These are phyloP conservation scores for Potamarius usumacintae DNA, from an alignment of 2,113 vertebrate species.

Conservation along the genomic window DNA sequence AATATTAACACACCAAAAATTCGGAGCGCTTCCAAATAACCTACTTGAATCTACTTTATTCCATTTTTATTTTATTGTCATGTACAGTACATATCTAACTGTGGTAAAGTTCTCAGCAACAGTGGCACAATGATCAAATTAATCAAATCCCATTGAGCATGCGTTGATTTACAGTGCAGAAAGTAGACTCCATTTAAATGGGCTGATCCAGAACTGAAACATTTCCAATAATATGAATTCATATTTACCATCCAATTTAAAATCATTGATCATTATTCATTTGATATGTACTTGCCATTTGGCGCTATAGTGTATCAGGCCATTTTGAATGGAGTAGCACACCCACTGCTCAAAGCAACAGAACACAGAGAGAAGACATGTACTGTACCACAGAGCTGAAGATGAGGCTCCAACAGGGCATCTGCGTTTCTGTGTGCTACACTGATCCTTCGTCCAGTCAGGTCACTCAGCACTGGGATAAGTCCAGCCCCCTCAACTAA, in stretches of 20 bases:
- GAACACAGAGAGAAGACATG: conserved; percentile 41
- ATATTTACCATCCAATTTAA: not conserved
- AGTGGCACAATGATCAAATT: not conserved
- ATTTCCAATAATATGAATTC: not conserved
- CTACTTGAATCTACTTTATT: not conserved
- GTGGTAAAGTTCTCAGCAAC: not conserved
- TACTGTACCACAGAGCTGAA: conserved; percentile 68
- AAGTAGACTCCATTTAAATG: not conserved
- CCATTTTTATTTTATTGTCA: not conserved
- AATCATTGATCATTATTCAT: not conserved
- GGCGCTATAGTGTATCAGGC: conserved; percentile 18
- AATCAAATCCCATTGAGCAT: not conserved
- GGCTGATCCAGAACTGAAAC: not conserved
- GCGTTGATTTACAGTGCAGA: not conserved
- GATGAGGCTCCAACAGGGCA: conserved; percentile 57
- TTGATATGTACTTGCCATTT: conserved; percentile 36
- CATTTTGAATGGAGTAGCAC: conserved; percentile 39
- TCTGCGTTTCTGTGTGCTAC: conserved; percentile 56
- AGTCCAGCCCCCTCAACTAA: conserved; percentile 43
- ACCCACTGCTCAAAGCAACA: conserved; percentile 24
- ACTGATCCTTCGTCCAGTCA: conserved; percentile 56
- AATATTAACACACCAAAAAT: not conserved
- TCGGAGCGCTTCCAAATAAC: not conserved
- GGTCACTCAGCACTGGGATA: conserved; percentile 47
- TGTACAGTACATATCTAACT: not conserved